Percentiles rank a stretch among this genome's conserved stretches.
These are phyloP conservation scores for Girardinichthys multiradiatus DNA, from an alignment of 2,113 vertebrate species.

Conservation along the genomic window DNA sequence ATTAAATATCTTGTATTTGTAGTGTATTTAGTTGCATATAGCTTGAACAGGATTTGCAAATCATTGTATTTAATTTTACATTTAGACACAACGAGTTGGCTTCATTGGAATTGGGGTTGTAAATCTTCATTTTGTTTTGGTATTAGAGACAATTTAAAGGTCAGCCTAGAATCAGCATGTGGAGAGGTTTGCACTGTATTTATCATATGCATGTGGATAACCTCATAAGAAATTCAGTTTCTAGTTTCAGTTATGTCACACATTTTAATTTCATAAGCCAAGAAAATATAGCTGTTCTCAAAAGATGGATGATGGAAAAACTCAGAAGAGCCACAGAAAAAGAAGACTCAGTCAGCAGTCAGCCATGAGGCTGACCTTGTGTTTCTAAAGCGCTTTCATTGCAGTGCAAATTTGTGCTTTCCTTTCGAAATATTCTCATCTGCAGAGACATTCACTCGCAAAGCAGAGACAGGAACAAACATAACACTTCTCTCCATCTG, in stretches of 20 bases:
- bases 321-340: slow-evolving; percentile 16
- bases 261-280: slow-evolving; percentile 2
- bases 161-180: not conserved
- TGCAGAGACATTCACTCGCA: slow-evolving; percentile 73
- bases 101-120: too few relatives aligned
- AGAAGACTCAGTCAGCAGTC: slow-evolving; percentile 49
- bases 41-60: too few relatives aligned
- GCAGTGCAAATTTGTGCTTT: slow-evolving; percentile 67
- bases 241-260: slow-evolving; percentile 6
- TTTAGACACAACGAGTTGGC: too few relatives aligned
- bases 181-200: not conserved
- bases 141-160: too few relatives aligned
- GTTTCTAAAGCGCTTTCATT: slow-evolving; percentile 64
- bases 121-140: too few relatives aligned
- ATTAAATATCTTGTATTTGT: too few relatives aligned
- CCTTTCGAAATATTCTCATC: slow-evolving; percentile 74
- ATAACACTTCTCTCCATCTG: slow-evolving; percentile 76
- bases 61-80: too few relatives aligned
- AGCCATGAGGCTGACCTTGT: slow-evolving; percentile 68
- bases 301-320: slow-evolving; percentile 42
- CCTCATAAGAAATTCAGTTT: not conserved
- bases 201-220: slow-evolving; percentile 5
- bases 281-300: slow-evolving; percentile 19
- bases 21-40: too few relatives aligned
- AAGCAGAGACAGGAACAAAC: slow-evolving; percentile 71